Percentiles rank a stretch among this genome's conserved stretches.
phyloP scores from a whole-genome alignment of 2,113 vertebrate genomes.

The Chloebia gouldiae region DNA sequence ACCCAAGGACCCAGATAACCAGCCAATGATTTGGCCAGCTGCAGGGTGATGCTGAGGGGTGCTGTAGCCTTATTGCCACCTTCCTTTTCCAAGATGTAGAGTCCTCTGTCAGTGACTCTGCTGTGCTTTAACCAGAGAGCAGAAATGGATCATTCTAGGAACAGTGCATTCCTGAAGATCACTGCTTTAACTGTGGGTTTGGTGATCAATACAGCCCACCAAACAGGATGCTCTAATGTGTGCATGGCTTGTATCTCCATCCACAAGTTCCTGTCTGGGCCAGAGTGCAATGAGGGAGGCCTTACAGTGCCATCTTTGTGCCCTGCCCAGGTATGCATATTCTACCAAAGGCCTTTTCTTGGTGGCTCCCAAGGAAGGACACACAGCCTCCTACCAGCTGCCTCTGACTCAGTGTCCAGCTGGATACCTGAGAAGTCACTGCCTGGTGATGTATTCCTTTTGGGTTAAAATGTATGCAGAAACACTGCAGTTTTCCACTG shows the following conservation, averaged over 20 bases:
- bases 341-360: background rate
- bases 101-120: background rate
- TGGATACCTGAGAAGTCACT: background rate
- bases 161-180: accelerated
- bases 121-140: background rate
- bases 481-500: background rate
- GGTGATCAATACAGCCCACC: background rate
- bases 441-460: background rate
- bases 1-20: background rate
- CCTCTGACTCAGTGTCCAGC: background rate
- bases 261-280: too few species aligned
- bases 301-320: background rate
- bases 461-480: background rate
- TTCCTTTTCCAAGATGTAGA: background rate
- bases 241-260: background rate
- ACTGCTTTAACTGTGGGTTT: background rate
- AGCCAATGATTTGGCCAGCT: background rate
- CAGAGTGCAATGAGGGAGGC: accelerated
- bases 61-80: background rate
- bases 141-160: background rate
- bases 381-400: background rate
- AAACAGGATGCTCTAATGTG: background rate
- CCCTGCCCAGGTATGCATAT: too few species aligned
- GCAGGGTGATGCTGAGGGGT: background rate
- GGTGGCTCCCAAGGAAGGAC: background rate